A percentile compares a stretch with the other conserved stretches of the same genome.
Conservation (phyloP, 2,888 invertebrate species). For the Tinea pellionella region DNA sequence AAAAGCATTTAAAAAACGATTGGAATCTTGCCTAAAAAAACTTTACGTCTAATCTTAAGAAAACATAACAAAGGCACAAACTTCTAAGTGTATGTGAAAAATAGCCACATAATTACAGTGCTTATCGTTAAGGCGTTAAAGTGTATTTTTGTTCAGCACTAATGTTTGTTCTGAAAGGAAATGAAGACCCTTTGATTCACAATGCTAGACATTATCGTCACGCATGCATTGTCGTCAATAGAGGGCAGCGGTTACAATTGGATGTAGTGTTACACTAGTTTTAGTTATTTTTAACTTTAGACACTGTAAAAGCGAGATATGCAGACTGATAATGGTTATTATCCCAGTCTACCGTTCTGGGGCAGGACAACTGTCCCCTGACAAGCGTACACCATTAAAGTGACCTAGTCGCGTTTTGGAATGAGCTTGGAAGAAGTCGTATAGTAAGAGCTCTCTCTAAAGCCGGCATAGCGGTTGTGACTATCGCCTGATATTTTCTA, state of each 20-base stretch:
- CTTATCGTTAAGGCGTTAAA: neutral
- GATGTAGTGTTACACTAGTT: too few species aligned
- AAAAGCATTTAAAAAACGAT: neutral
- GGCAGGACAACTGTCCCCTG: too few species aligned
- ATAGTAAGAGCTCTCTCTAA: too few species aligned
- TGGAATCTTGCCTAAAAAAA: constrained; percentile 1
- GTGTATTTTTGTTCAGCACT: neutral
- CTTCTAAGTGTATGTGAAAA: neutral
- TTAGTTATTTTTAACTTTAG: too few species aligned
- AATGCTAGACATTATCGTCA: neutral
- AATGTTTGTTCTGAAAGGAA: neutral
- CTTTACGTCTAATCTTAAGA: neutral
- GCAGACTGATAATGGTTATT: too few species aligned
- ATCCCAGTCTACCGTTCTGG: too few species aligned
- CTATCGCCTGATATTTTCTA: too few species aligned
- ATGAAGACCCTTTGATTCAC: constrained; percentile 2
- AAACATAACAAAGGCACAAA: neutral
- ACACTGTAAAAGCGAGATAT: too few species aligned
- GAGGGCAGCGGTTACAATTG: neutral
- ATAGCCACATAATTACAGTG: neutral
- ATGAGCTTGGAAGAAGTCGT: too few species aligned
- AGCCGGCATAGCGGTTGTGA: too few species aligned
- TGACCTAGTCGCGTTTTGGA: too few species aligned
- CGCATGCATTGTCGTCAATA: neutral
- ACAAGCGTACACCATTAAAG: too few species aligned